Evolutionary conservation across 2,888 invertebrate genomes (phyloP), one percentile per base, ranked within the genome.

Genomic region (Lypha dubia): DNA sequence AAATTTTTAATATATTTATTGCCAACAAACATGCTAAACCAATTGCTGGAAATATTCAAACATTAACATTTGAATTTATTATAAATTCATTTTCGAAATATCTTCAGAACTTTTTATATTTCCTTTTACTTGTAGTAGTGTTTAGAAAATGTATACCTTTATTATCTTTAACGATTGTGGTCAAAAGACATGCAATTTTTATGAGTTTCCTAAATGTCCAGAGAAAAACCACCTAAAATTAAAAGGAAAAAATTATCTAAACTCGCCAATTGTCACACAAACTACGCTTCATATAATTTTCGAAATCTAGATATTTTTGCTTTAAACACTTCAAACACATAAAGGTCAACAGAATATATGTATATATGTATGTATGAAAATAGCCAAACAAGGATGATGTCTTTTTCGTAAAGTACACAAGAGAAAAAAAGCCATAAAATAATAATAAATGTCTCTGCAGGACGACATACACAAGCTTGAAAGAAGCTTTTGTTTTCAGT

Each of bases 241-340:
- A 62, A 41, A 58, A 77, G 53, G 13, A 15, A 70, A 70, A 62
- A 53, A 44, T 75, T 75, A 76, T 86, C 84, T 79, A 32, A 62
- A 86, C 86, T 86, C 86, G 75, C 84, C 84, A 83, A 86, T 86
- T 86, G 84, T 82, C 86, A 86, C 79, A 86, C 79, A 84, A 79
- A 79, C 74, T 88, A 87, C 88, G 89, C 87, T 89, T 89, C 90
- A 89, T 89, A 89, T 89, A 90, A 89, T 90, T 89, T 46, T 89
- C 87, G 87, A 89, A 89, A 89, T 89, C 89, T 89, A 89, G 90
- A 90, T 90, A 89, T 87, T 80, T 53, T 38, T 41, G 38, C 35
- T 41, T 13, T 17, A 22, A 35, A 35, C 63, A 79, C 79, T 62
- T 8, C 60, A 49, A 63, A 44, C 63, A 67, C 56, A 81, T 83